Percentiles rank a stretch among this genome's conserved stretches.
Conservation (phyloP, 2,888 invertebrate species). For the Aspidapion aeneum region DNA sequence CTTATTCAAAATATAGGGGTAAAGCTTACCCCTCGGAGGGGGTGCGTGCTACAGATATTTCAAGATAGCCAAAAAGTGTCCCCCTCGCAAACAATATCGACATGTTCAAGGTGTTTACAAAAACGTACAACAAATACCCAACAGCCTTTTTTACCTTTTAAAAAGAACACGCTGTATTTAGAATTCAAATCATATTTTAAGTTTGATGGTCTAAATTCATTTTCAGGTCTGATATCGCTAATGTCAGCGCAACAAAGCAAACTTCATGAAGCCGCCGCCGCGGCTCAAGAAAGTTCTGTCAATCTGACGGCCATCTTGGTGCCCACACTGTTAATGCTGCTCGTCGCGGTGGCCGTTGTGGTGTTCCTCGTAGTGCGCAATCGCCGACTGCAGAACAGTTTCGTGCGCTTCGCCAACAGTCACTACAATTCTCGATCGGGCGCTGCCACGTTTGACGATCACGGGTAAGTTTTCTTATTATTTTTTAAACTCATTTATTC, state of each 20-base stretch:
- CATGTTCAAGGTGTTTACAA: no score
- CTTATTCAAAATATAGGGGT: no score
- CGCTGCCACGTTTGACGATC: conserved; percentile 78
- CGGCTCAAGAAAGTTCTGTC: conserved; percentile 14
- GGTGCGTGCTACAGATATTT: no score
- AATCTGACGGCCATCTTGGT: conserved; percentile 44
- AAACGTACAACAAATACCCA: no score
- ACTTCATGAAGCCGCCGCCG: conserved; percentile 30
- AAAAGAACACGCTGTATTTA: no score
- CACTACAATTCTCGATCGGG: conserved; percentile 85
- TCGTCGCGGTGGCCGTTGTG: conserved; percentile 57
- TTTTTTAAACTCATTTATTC: no score
- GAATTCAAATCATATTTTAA: no score
- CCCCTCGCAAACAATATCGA: no score
- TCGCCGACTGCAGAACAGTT: conserved; percentile 70
- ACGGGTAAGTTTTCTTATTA: conserved; percentile 52
- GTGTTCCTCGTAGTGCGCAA: conserved; percentile 62
- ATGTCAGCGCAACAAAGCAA: conserved; percentile 57
- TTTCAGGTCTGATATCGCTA: conserved; percentile 49
- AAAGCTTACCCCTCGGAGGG: no score
- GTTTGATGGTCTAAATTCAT: no score
- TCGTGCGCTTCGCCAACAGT: conserved; percentile 77
- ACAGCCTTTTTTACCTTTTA: no score
- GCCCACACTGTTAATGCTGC: conserved; percentile 44
- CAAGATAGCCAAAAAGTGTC: no score